These are phyloP conservation scores for Ditylenchus weischeri DNA, from an alignment of 2,888 invertebrate species.

Conservation along the genomic window DNA sequence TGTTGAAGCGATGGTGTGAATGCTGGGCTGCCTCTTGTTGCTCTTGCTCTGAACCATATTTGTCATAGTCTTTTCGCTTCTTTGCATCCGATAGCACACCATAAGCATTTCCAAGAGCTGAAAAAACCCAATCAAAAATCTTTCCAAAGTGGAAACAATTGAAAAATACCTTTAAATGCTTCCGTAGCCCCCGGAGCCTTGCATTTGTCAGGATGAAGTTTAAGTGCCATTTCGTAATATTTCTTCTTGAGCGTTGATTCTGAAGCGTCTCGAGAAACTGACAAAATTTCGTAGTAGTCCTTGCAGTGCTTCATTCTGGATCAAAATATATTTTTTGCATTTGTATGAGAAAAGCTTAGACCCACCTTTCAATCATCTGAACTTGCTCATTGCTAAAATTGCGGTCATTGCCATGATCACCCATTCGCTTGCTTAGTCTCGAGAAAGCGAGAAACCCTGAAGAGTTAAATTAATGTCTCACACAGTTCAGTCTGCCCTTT, in stretches of 20 bases:
- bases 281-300: constrained; percentile 92
- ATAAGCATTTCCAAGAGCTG: constrained; percentile 87
- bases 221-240: constrained; percentile 85
- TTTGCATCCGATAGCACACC: constrained; percentile 85
- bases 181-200: constrained; percentile 91
- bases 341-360: no score
- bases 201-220: constrained; percentile 95
- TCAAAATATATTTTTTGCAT: constrained; percentile 23
- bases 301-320: constrained; percentile 76
- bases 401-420: no score
- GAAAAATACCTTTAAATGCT: constrained; percentile 79
- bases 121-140: constrained; percentile 30
- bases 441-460: no score
- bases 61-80: constrained; percentile 88
- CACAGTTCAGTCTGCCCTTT: no score
- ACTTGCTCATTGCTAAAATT: no score
- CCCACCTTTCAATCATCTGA: no score
- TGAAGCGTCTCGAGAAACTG: constrained; percentile 73
- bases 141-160: neutral
- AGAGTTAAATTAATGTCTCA: no score
- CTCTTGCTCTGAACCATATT: constrained; percentile 73
- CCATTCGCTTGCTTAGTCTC: no score
- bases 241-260: constrained; percentile 86
- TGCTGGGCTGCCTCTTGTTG: constrained; percentile 19
- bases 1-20: constrained; percentile 45